A percentile compares a stretch with the other conserved stretches of the same genome.
phyloP scores from a whole-genome alignment of 1,140 invertebrate genomes.

The Neotoxoptera formosana region DNA sequence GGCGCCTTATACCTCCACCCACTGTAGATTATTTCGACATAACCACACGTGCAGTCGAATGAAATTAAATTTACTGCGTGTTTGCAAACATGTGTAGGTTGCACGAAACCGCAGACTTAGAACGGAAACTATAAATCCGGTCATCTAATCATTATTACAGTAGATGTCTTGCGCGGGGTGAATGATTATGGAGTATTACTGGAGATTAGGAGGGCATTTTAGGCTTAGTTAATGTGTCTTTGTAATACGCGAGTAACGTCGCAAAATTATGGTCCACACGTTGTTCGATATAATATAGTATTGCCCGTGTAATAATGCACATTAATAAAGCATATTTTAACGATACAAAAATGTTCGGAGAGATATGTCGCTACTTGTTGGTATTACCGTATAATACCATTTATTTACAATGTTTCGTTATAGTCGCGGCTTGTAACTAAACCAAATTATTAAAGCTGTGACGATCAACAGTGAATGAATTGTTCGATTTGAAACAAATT shows the following conservation, averaged over 20 bases:
- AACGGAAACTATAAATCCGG: constrained; percentile 7
- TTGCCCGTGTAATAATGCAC: background rate
- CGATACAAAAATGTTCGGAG: background rate
- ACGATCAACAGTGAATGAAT: background rate
- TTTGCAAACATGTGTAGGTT: background rate
- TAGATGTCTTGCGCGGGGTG: background rate
- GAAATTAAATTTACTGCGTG: background rate
- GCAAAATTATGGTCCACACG: constrained; percentile 1
- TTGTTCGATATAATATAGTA: background rate
- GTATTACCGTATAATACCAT: background rate
- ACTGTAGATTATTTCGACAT: background rate
- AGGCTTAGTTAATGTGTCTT: background rate
- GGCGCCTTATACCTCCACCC: background rate
- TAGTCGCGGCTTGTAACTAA: background rate
- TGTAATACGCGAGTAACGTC: background rate
- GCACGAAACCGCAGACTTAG: background rate
- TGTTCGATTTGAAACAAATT: background rate
- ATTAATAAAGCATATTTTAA: constrained; percentile 20
- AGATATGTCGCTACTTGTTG: background rate
- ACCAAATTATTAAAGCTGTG: background rate
- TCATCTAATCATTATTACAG: constrained; percentile 28
- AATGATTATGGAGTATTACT: constrained; percentile 2
- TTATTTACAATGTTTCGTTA: background rate
- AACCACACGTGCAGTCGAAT: background rate
- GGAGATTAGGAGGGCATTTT: background rate